These are phyloP conservation scores for Saccopteryx leptura DNA, from an alignment of 2,113 vertebrate genomes.

Conservation along the genomic window DNA sequence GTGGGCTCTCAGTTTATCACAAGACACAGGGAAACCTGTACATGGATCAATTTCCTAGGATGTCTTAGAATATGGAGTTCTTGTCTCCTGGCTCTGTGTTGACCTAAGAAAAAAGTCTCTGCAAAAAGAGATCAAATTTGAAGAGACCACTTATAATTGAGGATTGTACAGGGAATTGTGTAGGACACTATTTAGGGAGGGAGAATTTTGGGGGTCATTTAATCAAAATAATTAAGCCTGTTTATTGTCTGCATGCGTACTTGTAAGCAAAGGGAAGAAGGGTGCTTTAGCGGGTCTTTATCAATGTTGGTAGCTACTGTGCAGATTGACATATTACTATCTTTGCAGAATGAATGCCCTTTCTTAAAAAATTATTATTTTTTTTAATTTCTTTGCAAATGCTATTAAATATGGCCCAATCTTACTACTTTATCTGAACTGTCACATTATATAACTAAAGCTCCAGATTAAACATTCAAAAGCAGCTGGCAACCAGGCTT, in stretches of 20 bases:
- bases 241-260: constrained; percentile 14
- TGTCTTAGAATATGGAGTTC: neutral
- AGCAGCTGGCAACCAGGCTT: constrained; percentile 59
- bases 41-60: constrained; percentile 56
- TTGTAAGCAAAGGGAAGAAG: neutral
- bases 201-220: neutral
- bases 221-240: neutral
- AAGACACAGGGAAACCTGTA: constrained; percentile 75
- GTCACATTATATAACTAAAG: constrained; percentile 71
- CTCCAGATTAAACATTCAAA: constrained; percentile 73
- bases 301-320: constrained; percentile 29
- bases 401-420: constrained; percentile 60
- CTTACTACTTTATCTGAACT: constrained; percentile 69
- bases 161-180: neutral
- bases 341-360: constrained; percentile 34
- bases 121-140: neutral
- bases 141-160: neutral
- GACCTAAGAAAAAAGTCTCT: neutral
- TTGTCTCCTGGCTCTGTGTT: neutral
- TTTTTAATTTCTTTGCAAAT: constrained; percentile 23
- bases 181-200: neutral
- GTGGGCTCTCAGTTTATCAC: constrained; percentile 63
- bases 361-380: neutral
- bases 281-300: neutral
- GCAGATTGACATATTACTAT: constrained; percentile 52